Evolutionary conservation across 2,113 vertebrate genomes (phyloP).

Genomic region (Ceyx melanurus): DNA sequence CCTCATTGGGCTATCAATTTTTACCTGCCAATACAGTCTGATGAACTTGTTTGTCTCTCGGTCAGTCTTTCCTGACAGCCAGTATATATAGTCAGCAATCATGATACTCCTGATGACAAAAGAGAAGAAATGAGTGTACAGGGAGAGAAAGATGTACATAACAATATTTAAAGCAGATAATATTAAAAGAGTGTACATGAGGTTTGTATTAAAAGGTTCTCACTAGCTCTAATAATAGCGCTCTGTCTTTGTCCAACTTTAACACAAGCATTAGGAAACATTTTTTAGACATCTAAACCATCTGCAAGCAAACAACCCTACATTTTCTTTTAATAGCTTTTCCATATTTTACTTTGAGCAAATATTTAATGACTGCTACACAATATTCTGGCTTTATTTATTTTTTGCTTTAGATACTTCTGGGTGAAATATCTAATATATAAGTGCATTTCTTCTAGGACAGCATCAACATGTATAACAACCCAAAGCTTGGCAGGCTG

Average conservation of each 20-base stretch:
- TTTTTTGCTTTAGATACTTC: conserved; percentile 1
- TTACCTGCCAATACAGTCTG: conserved; percentile 90
- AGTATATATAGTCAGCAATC: conserved; percentile 86
- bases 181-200: not conserved
- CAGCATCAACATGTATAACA: not conserved
- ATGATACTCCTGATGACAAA: conserved; percentile 78
- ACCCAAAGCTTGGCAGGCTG: not conserved
- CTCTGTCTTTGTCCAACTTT: not conserved
- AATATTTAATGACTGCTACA: conserved; percentile 22
- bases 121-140: conserved; percentile 62
- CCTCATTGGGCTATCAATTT: conserved; percentile 70
- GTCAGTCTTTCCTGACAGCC: conserved; percentile 73
- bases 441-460: conserved; percentile 2
- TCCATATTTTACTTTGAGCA: conserved; percentile 13
- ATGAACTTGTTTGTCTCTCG: conserved; percentile 81
- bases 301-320: not conserved
- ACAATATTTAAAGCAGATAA: conserved; percentile 1
- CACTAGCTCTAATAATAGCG: not conserved
- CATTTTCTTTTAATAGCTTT: not conserved
- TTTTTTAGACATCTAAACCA: not conserved
- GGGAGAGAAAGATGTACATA: not conserved
- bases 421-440: not conserved
- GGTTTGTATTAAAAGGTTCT: not conserved
- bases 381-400: not conserved
- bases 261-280: not conserved